Percentiles rank a stretch among this genome's conserved stretches.
phyloP scores from a whole-genome alignment of 2,113 vertebrate species.

The Hiodon alosoides region DNA sequence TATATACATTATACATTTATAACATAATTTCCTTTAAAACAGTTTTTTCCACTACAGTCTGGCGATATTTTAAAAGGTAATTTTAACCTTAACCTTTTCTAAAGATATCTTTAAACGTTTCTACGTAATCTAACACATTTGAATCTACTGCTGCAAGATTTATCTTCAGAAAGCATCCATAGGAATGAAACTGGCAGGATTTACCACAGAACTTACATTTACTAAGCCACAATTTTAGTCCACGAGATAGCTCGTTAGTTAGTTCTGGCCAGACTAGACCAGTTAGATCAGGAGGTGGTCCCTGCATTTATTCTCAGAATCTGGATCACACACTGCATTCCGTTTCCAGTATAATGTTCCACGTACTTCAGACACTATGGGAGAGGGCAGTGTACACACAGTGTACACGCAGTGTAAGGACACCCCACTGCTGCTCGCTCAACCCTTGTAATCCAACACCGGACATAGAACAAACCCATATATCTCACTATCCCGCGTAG shows the following conservation, averaged over 20 bases:
- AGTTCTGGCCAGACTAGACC: background rate
- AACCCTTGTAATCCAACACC: conserved; percentile 7
- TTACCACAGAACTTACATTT: too few relatives aligned
- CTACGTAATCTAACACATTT: too few relatives aligned
- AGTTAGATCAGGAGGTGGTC: background rate
- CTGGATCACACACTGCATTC: background rate
- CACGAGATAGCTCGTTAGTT: background rate
- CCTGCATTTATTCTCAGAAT: background rate
- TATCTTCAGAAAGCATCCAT: too few relatives aligned
- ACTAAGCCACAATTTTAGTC: background rate
- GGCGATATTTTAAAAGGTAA: too few relatives aligned
- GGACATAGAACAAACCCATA: conserved; percentile 11
- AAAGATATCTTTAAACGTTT: too few relatives aligned
- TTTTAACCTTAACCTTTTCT: too few relatives aligned
- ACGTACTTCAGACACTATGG: background rate
- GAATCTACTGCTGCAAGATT: too few relatives aligned
- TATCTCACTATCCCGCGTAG: conserved; percentile 17
- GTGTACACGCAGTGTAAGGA: background rate
- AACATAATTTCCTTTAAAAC: too few relatives aligned
- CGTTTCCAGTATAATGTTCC: background rate
- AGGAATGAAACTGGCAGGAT: too few relatives aligned
- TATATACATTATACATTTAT: too few relatives aligned
- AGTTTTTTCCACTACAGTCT: too few relatives aligned
- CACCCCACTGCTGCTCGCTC: conserved; percentile 4
- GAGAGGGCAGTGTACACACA: background rate